Evolutionary conservation across 2,113 vertebrate species (phyloP).

Genomic region (Gymnarchus niloticus): DNA sequence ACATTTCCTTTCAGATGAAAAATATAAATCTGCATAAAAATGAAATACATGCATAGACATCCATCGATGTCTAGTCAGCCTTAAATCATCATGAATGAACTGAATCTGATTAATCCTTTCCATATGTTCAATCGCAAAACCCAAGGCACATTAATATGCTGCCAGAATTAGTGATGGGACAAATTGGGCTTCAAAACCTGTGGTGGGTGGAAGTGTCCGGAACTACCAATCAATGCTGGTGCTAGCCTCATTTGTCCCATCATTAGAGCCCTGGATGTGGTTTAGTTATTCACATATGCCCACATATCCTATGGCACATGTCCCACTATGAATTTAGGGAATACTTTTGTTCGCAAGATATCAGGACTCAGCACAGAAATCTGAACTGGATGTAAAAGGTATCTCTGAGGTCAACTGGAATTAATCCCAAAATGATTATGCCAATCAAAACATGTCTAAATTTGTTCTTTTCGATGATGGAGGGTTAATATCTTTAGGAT

Average conservation of each 20-base stretch:
- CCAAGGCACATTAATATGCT: not conserved
- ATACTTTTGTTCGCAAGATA: not conserved
- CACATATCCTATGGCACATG: not conserved
- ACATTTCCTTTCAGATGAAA: not conserved
- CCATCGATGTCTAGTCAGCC: not conserved
- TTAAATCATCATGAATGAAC: not conserved
- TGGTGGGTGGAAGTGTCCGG: too few relatives aligned
- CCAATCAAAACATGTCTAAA: not conserved
- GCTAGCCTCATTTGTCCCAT: too few relatives aligned
- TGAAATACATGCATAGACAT: not conserved
- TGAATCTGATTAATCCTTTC: not conserved
- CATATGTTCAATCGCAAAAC: not conserved
- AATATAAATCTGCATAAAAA: not conserved
- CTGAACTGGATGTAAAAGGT: not conserved
- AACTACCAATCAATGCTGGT: too few relatives aligned
- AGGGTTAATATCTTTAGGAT: too few relatives aligned
- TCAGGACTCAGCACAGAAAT: not conserved
- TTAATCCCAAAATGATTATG: not conserved
- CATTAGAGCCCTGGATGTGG: too few relatives aligned
- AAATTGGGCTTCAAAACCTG: too few relatives aligned
- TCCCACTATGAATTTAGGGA: not conserved
- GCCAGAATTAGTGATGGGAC: not conserved
- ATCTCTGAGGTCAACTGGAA: not conserved
- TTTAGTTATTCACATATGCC: not conserved
- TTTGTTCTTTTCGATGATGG: too few relatives aligned